Evolutionary conservation across 2,888 invertebrate genomes (phyloP), one percentile per base, ranked within the genome.

Genomic region (Eristalis arbustorum): DNA sequence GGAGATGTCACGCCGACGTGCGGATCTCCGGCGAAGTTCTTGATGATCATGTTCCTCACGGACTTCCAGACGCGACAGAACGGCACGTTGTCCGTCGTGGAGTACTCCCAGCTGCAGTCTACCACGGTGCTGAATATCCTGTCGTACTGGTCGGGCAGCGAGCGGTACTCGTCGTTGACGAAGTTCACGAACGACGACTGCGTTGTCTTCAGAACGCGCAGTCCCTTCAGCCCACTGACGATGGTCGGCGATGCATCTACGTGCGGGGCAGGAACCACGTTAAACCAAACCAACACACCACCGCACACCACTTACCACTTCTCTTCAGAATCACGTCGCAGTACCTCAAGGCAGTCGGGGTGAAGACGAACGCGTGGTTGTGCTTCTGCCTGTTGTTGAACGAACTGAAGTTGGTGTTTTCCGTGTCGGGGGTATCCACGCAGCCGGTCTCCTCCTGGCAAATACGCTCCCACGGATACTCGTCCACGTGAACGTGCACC

Each of bases 131-230:
- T 96, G 81, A 92, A 92, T 56, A 97, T 95, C 88, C 97, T 94
- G 91, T 97, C 97, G 62, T 95, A 94, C 57, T 95, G 94, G 92
- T 97, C 96, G 0, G 96, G 94, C 23, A 97, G 93, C 0, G 96
- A 96, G 31, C 96, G 95, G 91, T 95, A 97, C 89, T 96, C 96
- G 90, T 97, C 97, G 90, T 95, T 94, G 25, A 96, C 95, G 90
- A 97, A 97, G 91, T 96, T 96, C 2, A 95, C 95, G 90, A 97
- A 97, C 0, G 96, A 95, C 0, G 97, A 97, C 91, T 97, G 96
- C 0, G 97, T 97, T 0, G 97, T 97, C 92, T 97, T 97, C 85
- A 97, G 92, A 0, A 97, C 95, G 57, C 96, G 94, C 25, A 97
- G 93, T 25, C 95, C 95, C 89, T 95, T 95, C 72, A 97, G 92